Evolutionary conservation across 2,797 vertebrate species (phyloP).

Genomic region (Lacerta bilineata): DNA sequence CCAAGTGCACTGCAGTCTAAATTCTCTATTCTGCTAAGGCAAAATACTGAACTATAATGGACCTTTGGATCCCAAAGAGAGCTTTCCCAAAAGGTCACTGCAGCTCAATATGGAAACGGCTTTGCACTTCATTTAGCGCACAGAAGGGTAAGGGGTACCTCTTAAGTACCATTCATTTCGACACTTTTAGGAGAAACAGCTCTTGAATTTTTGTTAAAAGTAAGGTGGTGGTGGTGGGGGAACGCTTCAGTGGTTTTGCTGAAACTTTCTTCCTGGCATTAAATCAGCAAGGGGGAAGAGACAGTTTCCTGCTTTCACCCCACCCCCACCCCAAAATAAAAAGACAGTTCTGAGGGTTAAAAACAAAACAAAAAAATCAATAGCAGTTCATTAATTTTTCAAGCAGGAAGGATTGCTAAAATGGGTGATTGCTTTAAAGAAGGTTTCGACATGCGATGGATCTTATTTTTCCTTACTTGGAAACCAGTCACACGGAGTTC

Average conservation of each 20-base stretch:
- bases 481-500: not conserved
- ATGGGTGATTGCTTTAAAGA: not conserved
- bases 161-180: not conserved
- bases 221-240: not conserved
- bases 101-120: not conserved
- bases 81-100: not conserved
- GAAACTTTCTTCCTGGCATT: conserved; percentile 18
- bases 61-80: conserved; percentile 13
- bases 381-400: not conserved
- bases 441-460: not conserved
- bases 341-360: not conserved
- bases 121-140: not conserved
- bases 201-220: not conserved
- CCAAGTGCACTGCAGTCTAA: not conserved
- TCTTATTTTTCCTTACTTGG: not conserved
- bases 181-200: not conserved
- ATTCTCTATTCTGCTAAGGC: not conserved
- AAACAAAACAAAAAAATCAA: not conserved
- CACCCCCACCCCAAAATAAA: no score
- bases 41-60: not conserved
- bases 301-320: not conserved
- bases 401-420: not conserved
- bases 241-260: not conserved
- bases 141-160: not conserved
- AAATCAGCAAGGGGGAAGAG: not conserved